Conservation (phyloP, 2,113 vertebrate genomes). For the Mustelus asterias region DNA sequence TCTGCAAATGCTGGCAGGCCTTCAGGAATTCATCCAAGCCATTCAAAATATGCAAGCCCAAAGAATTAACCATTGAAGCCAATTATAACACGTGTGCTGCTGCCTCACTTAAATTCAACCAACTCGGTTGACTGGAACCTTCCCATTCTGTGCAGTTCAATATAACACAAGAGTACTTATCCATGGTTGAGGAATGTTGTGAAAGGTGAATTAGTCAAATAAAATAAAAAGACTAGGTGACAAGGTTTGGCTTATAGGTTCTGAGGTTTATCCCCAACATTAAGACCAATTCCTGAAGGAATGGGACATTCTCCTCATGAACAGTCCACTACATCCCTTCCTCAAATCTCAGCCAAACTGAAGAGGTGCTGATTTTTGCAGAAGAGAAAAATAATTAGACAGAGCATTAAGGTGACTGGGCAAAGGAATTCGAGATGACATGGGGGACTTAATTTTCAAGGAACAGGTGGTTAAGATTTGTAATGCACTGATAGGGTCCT, state of each 20-base stretch:
- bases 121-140: neutral
- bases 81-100: neutral
- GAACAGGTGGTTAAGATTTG: neutral
- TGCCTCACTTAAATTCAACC: neutral
- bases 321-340: neutral
- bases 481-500: neutral
- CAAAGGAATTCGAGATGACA: neutral
- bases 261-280: neutral
- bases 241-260: neutral
- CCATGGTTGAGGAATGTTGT: neutral
- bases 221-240: neutral
- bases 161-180: neutral
- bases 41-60: neutral
- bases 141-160: neutral
- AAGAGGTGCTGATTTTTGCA: neutral
- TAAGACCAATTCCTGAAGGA: neutral
- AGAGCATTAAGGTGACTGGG: neutral
- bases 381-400: neutral
- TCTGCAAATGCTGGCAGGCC: neutral
- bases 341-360: neutral
- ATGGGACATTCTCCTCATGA: neutral
- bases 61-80: neutral
- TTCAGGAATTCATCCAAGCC: neutral
- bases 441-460: neutral
- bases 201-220: neutral